Evolutionary conservation across 1,140 invertebrate genomes (phyloP).

Genomic region (Drosophila takahashii): DNA sequence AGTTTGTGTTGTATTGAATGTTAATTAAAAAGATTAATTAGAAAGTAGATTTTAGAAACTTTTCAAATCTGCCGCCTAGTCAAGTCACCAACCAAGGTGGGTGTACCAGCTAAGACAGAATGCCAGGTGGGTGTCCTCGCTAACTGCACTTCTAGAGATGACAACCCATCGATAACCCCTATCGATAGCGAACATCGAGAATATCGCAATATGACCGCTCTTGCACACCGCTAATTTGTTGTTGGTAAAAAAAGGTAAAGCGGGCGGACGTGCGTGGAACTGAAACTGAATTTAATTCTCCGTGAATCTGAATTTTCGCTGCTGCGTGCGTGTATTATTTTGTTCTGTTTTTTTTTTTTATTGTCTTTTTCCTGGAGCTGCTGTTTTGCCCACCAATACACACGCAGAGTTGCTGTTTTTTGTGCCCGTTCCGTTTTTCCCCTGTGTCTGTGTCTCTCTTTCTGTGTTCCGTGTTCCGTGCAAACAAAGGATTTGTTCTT

Average conservation of each 20-base stretch:
- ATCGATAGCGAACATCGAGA: too few species aligned
- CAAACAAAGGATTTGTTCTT: conserved; percentile 73
- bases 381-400: conserved; percentile 10
- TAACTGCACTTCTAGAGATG: background rate
- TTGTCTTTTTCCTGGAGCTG: conserved; percentile 10
- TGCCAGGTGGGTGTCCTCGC: too few species aligned
- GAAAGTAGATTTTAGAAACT: too few species aligned
- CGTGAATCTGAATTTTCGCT: conserved; percentile 30
- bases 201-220: too few species aligned
- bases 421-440: conserved; percentile 38
- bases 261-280: conserved; percentile 46
- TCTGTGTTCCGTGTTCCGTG: conserved; percentile 39
- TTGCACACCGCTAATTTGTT: background rate
- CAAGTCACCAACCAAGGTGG: background rate
- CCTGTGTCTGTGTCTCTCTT: conserved; percentile 29
- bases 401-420: conserved; percentile 21
- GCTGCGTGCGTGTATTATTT: conserved; percentile 53
- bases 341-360: conserved; percentile 29
- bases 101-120: background rate
- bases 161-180: background rate
- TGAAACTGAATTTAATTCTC: conserved; percentile 18
- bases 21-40: too few species aligned
- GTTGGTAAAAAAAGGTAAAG: conserved; percentile 28
- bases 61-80: background rate
- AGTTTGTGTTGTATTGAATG: too few species aligned